phyloP scores from a whole-genome alignment of 2,113 vertebrate species.

The Nesoenas mayeri region DNA sequence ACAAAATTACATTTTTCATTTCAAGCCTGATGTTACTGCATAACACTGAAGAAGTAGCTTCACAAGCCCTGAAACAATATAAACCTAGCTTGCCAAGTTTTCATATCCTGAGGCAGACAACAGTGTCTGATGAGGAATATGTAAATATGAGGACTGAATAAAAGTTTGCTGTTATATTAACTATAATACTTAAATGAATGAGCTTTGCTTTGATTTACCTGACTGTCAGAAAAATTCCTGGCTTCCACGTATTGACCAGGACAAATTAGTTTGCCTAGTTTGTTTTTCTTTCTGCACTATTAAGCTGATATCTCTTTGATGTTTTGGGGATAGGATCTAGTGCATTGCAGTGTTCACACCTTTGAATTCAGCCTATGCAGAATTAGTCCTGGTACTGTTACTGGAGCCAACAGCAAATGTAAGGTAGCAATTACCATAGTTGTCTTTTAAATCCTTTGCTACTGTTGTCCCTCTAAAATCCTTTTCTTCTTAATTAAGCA shows the following conservation, averaged over 20 bases:
- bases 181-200: neutral
- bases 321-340: neutral
- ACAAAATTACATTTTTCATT: neutral
- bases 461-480: neutral
- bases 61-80: neutral
- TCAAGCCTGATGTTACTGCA: neutral
- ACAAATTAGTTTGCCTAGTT: neutral
- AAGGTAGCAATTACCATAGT: neutral
- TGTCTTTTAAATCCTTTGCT: neutral
- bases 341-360: neutral
- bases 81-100: neutral
- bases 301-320: neutral
- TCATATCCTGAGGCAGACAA: neutral
- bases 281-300: neutral
- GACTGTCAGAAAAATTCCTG: neutral
- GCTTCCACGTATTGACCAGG: neutral
- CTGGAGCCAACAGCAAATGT: neutral
- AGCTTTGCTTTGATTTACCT: neutral
- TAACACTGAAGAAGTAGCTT: neutral
- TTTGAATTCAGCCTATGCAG: neutral
- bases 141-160: neutral
- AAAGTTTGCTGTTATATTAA: neutral
- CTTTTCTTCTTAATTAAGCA: neutral
- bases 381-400: neutral
- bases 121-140: neutral